Conservation (phyloP, 2,888 invertebrate genomes). For the Nephrotoma guestfalica region DNA sequence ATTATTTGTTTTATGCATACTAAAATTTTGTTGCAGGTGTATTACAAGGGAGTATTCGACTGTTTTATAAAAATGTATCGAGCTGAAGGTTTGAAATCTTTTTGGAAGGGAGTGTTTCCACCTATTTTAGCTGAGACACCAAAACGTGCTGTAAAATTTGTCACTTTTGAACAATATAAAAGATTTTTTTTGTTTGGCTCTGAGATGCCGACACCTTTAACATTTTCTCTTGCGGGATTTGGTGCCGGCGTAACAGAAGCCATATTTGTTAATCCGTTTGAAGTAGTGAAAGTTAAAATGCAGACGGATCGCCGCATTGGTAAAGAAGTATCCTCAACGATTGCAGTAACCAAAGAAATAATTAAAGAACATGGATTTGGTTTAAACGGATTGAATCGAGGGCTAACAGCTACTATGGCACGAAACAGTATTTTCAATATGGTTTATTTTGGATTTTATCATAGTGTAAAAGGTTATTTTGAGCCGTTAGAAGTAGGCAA, state of each 20-base stretch:
- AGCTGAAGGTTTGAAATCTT: slow-evolving; percentile 68
- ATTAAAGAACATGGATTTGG: slow-evolving; percentile 64
- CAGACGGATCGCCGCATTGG: slow-evolving; percentile 56
- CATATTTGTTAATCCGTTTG: slow-evolving; percentile 83
- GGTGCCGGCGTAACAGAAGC: slow-evolving; percentile 86
- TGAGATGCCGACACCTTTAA: slow-evolving; percentile 61
- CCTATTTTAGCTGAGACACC: slow-evolving; percentile 91
- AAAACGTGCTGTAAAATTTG: slow-evolving; percentile 87
- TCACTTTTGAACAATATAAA: slow-evolving; percentile 89
- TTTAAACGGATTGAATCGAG: slow-evolving; percentile 67
- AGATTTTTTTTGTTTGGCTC: slow-evolving; percentile 68
- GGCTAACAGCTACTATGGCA: slow-evolving; percentile 74
- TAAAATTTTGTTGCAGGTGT: slow-evolving; percentile 20
- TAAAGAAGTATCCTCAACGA: slow-evolving; percentile 56
- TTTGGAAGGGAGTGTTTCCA: slow-evolving; percentile 88
- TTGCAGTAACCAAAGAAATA: slow-evolving; percentile 66
- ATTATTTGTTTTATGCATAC: not conserved
- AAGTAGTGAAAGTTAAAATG: slow-evolving; percentile 86
- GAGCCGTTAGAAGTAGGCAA: slow-evolving; percentile 45
- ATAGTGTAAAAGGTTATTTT: slow-evolving; percentile 65
- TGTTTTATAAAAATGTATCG: slow-evolving; percentile 81
- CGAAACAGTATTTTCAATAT: slow-evolving; percentile 86
- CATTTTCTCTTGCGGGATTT: slow-evolving; percentile 76
- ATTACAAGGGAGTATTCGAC: slow-evolving; percentile 67
- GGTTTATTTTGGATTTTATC: slow-evolving; percentile 91